These are phyloP conservation scores for Myripristis murdjan DNA, from an alignment of 2,797 vertebrate species.

Conservation along the genomic window DNA sequence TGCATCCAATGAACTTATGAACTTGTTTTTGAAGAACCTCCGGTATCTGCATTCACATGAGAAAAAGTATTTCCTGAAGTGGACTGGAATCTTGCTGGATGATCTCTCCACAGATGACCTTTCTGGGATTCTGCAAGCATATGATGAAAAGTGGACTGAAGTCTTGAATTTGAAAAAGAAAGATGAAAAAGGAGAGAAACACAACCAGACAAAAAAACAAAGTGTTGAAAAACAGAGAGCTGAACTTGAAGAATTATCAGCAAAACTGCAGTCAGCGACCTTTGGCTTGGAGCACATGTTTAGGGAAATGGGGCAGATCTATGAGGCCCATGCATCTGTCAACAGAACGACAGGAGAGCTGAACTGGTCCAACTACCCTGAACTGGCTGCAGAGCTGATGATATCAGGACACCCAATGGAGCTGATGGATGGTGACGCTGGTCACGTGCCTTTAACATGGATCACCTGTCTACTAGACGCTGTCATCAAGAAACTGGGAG, in stretches of 20 bases:
- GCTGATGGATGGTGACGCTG: too few relatives aligned
- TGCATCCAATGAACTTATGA: constrained; percentile 72
- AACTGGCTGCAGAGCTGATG: constrained; percentile 82
- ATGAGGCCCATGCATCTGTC: constrained; percentile 73
- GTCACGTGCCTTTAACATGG: too few relatives aligned
- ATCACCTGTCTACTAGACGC: too few relatives aligned
- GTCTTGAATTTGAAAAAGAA: constrained; percentile 65
- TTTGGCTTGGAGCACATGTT: constrained; percentile 84
- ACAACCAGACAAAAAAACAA: too few relatives aligned
- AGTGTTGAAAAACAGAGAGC: neutral
- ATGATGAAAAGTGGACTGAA: constrained; percentile 67
- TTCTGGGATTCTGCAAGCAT: constrained; percentile 41
- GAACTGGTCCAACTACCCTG: constrained; percentile 69
- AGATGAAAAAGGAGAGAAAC: constrained; percentile 27
- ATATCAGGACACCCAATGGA: constrained; percentile 81
- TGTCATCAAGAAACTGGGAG: too few relatives aligned
- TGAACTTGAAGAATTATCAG: constrained; percentile 68
- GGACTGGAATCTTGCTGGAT: constrained; percentile 77
- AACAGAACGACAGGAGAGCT: neutral
- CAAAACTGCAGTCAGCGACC: constrained; percentile 63
- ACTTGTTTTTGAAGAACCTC: constrained; percentile 61
- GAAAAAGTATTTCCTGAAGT: constrained; percentile 83
- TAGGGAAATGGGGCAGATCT: constrained; percentile 84
- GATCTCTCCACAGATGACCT: constrained; percentile 49
- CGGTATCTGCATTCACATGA: constrained; percentile 29